Conservation (phyloP, 2,797 vertebrate species). For the Dendrocincla tyrannina region DNA sequence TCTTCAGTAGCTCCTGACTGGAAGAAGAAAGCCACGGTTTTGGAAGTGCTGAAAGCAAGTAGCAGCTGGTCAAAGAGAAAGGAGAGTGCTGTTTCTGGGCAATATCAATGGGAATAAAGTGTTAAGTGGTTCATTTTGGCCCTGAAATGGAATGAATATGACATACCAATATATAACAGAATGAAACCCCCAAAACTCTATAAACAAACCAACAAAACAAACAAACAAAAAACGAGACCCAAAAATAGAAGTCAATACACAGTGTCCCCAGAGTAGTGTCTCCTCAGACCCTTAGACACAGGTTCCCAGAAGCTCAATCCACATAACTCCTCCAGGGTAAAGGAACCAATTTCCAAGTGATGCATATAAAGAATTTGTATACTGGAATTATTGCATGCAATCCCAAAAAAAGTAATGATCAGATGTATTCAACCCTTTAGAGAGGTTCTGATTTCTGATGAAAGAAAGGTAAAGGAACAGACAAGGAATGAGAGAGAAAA, state of each 20-base stretch:
- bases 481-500: neutral
- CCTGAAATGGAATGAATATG: neutral
- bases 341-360: neutral
- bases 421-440: neutral
- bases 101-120: neutral
- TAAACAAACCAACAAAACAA: neutral
- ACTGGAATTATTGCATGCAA: neutral
- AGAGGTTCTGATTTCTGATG: neutral
- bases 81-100: neutral
- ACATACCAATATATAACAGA: neutral
- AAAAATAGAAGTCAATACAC: neutral
- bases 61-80: neutral
- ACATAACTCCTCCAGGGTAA: neutral
- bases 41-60: neutral
- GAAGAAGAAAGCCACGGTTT: neutral
- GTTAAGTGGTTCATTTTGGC: neutral
- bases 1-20: neutral
- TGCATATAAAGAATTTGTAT: neutral
- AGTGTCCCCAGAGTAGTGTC: accelerated
- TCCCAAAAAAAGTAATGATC: neutral
- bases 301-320: neutral
- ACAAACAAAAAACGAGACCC: neutral
- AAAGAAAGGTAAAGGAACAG: neutral
- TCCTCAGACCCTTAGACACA: neutral
- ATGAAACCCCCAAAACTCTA: too few species aligned